phyloP scores from a whole-genome alignment of 2,797 vertebrate genomes.

The Lagorchestes hirsutus region DNA sequence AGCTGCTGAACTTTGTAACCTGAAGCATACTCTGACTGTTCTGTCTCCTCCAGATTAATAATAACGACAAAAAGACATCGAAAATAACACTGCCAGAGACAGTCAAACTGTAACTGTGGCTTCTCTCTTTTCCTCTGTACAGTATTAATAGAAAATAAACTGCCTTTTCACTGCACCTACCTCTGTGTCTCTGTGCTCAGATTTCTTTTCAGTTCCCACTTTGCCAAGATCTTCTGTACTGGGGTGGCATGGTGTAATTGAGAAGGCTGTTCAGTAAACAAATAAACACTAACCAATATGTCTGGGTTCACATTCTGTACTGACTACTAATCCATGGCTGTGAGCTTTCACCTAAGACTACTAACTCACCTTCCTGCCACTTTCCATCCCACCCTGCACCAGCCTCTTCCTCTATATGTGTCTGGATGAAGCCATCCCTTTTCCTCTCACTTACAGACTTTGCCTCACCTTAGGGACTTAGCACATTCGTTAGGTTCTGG shows the following conservation, averaged over 20 bases:
- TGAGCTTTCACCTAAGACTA: slow-evolving; percentile 32
- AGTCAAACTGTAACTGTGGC: slow-evolving; percentile 89
- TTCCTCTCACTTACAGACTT: slow-evolving; percentile 45
- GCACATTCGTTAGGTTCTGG: slow-evolving; percentile 5
- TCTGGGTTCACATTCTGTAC: slow-evolving; percentile 49
- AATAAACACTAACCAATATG: slow-evolving; percentile 68
- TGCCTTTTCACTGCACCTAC: slow-evolving; percentile 90
- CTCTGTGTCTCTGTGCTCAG: slow-evolving; percentile 86
- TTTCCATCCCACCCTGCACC: slow-evolving; percentile 22
- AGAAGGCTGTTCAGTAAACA: slow-evolving; percentile 66
- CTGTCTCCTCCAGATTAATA: slow-evolving; percentile 85
- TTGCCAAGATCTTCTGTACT: slow-evolving; percentile 42
- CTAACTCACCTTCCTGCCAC: slow-evolving; percentile 54
- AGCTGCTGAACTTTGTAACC: slow-evolving; percentile 90
- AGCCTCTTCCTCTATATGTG: neutral
- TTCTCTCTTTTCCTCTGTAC: slow-evolving; percentile 91
- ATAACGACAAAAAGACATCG: slow-evolving; percentile 74
- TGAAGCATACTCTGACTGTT: slow-evolving; percentile 91
- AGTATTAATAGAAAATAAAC: slow-evolving; percentile 93
- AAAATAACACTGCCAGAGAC: slow-evolving; percentile 89
- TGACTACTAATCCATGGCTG: slow-evolving; percentile 39
- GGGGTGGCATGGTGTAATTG: neutral
- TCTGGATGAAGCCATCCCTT: neutral
- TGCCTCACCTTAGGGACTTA: slow-evolving; percentile 12
- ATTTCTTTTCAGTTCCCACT: slow-evolving; percentile 84